phyloP scores from a whole-genome alignment of 2,113 vertebrate genomes.

The Coreoperca whiteheadi region DNA sequence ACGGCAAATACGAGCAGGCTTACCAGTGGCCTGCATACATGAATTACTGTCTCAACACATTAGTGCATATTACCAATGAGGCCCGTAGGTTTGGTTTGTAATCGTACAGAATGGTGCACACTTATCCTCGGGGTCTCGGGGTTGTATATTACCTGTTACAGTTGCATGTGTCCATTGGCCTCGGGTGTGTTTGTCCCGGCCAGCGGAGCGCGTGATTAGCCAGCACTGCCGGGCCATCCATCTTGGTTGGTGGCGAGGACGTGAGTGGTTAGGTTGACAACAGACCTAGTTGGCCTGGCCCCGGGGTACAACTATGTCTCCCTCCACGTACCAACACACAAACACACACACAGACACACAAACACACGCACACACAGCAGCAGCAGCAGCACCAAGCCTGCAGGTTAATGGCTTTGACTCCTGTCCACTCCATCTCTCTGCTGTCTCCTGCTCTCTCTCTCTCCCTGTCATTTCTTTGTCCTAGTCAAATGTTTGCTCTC shows the following conservation, averaged over 20 bases:
- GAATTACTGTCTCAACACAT: constrained; percentile 29
- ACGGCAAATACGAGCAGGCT: constrained; percentile 16
- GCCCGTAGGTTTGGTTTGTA: background rate
- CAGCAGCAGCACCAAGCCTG: constrained; percentile 33
- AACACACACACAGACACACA: constrained; percentile 15
- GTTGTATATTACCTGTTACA: constrained; percentile 37
- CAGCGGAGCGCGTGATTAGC: constrained; percentile 74
- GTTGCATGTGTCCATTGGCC: constrained; percentile 46
- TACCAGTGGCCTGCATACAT: background rate
- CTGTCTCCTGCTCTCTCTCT: constrained; percentile 5
- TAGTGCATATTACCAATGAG: background rate
- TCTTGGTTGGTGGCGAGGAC: constrained; percentile 64
- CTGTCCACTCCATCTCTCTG: constrained; percentile 49
- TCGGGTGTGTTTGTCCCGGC: constrained; percentile 58
- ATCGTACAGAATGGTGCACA: constrained; percentile 3
- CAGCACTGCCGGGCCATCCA: constrained; percentile 66
- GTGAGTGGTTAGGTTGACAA: constrained; percentile 54
- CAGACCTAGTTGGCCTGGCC: constrained; percentile 49
- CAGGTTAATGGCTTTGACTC: constrained; percentile 72
- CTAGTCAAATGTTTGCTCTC: constrained; percentile 62
- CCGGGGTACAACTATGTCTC: constrained; percentile 45
- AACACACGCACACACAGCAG: constrained; percentile 1
- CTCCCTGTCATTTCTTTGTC: constrained; percentile 46
- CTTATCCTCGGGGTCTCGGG: constrained; percentile 34
- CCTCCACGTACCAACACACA: constrained; percentile 35